These are phyloP conservation scores for Portevinia maculata DNA, from an alignment of 2,888 invertebrate species.

Conservation along the genomic window DNA sequence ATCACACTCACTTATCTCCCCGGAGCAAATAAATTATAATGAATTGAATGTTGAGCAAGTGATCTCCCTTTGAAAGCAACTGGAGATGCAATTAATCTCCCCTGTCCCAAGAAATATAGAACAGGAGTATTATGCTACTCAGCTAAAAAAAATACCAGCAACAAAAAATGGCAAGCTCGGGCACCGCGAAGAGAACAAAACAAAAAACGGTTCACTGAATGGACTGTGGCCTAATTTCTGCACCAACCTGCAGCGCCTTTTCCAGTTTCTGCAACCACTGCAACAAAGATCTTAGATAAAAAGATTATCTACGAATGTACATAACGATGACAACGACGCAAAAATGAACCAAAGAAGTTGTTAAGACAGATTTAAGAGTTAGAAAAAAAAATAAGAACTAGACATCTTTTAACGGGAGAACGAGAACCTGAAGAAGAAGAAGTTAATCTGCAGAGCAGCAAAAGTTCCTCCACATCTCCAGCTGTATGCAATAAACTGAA, in stretches of 20 bases:
- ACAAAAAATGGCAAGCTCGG: not conserved
- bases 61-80: conserved; percentile 67
- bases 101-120: conserved; percentile 51
- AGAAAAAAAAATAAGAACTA: conserved; percentile 42
- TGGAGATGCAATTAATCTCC: conserved; percentile 65
- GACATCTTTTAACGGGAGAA: conserved; percentile 51
- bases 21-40: conserved; percentile 67
- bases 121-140: conserved; percentile 55
- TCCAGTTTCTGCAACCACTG: conserved; percentile 48
- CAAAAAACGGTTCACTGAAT: conserved; percentile 49
- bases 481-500: conserved; percentile 21
- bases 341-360: conserved; percentile 36
- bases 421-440: conserved; percentile 17
- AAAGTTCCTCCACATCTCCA: conserved; percentile 4
- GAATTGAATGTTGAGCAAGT: conserved; percentile 70
- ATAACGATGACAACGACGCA: conserved; percentile 4
- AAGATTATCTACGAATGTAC: conserved; percentile 47
- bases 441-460: conserved; percentile 34
- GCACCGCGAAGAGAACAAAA: conserved; percentile 25
- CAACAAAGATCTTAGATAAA: conserved; percentile 37
- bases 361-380: conserved; percentile 46
- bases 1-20: conserved; percentile 65
- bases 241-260: conserved; percentile 60
- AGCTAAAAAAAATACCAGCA: conserved; percentile 8
- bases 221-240: conserved; percentile 65